Base-by-base conservation (phyloP, 2,797 vertebrate species). In the Hapalemur alaotrensis region DNA sequence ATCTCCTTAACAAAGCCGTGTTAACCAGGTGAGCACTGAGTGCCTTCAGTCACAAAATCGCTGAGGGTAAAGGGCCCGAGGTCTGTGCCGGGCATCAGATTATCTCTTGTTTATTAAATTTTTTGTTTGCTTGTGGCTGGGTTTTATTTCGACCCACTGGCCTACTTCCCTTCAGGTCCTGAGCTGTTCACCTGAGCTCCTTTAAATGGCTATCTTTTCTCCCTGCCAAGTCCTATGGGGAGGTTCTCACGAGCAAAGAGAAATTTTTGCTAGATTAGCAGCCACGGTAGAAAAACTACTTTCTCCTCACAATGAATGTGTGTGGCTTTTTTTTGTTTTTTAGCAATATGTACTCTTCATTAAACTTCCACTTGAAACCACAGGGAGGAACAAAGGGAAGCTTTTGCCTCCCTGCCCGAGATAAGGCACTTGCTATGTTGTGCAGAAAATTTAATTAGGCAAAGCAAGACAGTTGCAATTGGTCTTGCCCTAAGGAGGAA, bases 401-500 rank as follows among this genome's bases (percentile, higher is more conserved):
- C 43, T 73, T 86, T 72, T 8, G 87, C 91, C 80, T 87, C 75
- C 0, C 0, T 59, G 82, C 73, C 32, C 4, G 32, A 88, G 78
- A 43, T 59, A 96, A 97, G 69, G 70, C 10, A 0, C 95, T 88
- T 91, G 76, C 86, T 95, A 32, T 92, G 92, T 91, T 97, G 54
- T 93, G 48, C 43, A 70, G 92, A 97, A 98, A 98, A 97, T 95
- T 89, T 91, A 97, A 98, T 98, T 95, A 96, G 97, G 65, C 73
- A 32, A 86, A 89, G 70, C 50, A 43, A 97, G 79, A 93, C 67
- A 86, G 84, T 38, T 92, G 75, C 75, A 97, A 81, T 65, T 48
- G 82, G 57, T 89, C 75, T 94, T 98, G 63, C 92, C 65, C 20
- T 75, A 61, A 90, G 61, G 41, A 67, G 82, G 82, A 91, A 96